phyloP scores from a whole-genome alignment of 2,113 vertebrate species.

The Empidonax alnorum region DNA sequence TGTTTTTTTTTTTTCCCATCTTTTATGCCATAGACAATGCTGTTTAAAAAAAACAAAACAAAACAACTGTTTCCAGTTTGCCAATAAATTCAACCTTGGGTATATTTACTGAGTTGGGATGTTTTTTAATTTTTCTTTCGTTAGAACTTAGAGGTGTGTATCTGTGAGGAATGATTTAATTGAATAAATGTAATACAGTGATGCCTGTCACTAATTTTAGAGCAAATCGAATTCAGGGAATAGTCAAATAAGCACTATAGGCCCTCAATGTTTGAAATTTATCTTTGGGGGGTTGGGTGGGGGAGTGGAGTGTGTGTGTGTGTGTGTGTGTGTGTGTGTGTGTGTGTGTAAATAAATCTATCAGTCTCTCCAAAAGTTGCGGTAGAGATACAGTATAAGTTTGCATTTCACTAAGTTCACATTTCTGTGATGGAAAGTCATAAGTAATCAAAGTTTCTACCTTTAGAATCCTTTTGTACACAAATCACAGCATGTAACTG shows the following conservation, averaged over 20 bases:
- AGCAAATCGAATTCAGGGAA: background rate
- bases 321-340: too few species aligned
- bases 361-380: background rate
- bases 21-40: background rate
- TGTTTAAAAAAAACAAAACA: background rate
- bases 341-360: background rate
- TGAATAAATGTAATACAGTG: background rate
- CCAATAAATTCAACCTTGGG: background rate
- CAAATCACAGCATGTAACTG: rapidly evolving
- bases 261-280: background rate
- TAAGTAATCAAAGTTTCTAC: background rate
- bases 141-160: background rate
- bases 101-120: background rate
- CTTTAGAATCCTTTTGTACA: background rate
- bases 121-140: background rate
- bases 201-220: background rate
- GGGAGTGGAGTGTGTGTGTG: background rate
- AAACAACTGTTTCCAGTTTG: background rate
- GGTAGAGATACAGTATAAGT: background rate
- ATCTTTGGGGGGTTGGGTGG: rapidly evolving
- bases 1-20: too few species aligned
- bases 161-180: background rate
- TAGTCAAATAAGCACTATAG: background rate
- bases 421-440: background rate
- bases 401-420: background rate